Conservation (phyloP, 2,888 invertebrate species). For the Dendrolimus pini region DNA sequence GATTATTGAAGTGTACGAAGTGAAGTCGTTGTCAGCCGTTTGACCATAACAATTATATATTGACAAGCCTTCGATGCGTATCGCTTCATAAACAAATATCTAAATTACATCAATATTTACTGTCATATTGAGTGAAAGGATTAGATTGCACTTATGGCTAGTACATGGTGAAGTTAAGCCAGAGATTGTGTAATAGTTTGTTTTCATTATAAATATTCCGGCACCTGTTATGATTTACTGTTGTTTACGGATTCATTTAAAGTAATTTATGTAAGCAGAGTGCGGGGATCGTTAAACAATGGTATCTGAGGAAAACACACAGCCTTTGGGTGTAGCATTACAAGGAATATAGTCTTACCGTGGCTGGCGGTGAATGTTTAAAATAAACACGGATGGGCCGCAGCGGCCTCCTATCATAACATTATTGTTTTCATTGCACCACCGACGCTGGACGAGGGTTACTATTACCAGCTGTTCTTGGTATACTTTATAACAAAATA, state of each 20-base stretch:
- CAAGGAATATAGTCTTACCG: constrained; percentile 49
- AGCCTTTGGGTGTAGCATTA: constrained; percentile 41
- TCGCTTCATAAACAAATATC: constrained; percentile 27
- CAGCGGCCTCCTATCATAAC: constrained; percentile 61
- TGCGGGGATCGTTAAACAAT: constrained; percentile 33
- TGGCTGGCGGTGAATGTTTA: constrained; percentile 51
- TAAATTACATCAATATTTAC: constrained; percentile 21
- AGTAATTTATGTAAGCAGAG: constrained; percentile 29
- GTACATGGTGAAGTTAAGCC: neutral
- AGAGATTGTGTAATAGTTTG: constrained; percentile 12
- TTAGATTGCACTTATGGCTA: neutral
- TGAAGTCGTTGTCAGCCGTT: constrained; percentile 23
- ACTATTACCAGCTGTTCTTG: neutral
- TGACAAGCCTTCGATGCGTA: constrained; percentile 29
- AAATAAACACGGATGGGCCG: constrained; percentile 53
- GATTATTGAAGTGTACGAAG: constrained; percentile 27
- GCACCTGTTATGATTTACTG: constrained; percentile 18
- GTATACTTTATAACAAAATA: neutral
- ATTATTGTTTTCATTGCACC: constrained; percentile 62
- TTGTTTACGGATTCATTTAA: constrained; percentile 21
- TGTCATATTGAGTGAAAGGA: constrained; percentile 9
- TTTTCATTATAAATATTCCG: constrained; percentile 7
- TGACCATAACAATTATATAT: constrained; percentile 34
- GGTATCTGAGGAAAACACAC: constrained; percentile 33
- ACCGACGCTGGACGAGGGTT: constrained; percentile 24